Percentiles rank a stretch among this genome's conserved stretches.
These are phyloP conservation scores for Ictalurus punctatus DNA, from an alignment of 2,113 vertebrate species.

Conservation along the genomic window DNA sequence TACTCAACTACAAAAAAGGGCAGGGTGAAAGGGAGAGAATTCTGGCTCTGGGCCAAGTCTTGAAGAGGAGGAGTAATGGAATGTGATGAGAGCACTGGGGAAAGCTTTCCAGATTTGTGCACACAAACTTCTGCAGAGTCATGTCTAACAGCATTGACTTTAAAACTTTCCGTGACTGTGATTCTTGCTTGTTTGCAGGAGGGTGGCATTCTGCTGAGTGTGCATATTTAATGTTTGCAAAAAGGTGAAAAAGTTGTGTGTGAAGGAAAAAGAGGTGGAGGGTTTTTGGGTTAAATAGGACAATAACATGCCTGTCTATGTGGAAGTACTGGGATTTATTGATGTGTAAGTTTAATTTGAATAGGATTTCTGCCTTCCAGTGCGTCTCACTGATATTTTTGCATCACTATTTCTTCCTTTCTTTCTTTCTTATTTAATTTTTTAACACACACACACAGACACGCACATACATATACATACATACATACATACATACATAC, in stretches of 20 bases:
- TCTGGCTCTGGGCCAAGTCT: constrained; percentile 31
- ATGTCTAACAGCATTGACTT: not conserved
- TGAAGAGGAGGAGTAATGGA: constrained; percentile 42
- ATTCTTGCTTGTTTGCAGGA: not conserved
- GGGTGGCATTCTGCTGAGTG: not conserved
- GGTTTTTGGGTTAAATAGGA: not conserved
- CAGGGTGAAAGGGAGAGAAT: constrained; percentile 26
- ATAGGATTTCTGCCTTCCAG: not conserved
- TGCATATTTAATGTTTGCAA: not conserved
- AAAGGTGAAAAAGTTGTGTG: constrained; percentile 8
- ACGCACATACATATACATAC: too few relatives aligned
- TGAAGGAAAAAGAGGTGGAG: not conserved
- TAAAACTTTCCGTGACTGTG: not conserved
- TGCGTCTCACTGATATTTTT: not conserved
- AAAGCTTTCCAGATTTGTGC: constrained; percentile 30
- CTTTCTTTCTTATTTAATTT: too few relatives aligned
- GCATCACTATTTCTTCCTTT: too few relatives aligned
- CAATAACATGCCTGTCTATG: not conserved
- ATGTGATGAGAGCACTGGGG: constrained; percentile 40
- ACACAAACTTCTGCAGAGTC: not conserved
- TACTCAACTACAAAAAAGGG: constrained; percentile 4
- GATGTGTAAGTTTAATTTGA: not conserved
- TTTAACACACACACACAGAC: too few relatives aligned
- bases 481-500: too few relatives aligned
- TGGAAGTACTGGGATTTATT: not conserved